Evolutionary conservation across 2,797 vertebrate genomes (phyloP).

Genomic region (Myiotriccus ornatus): DNA sequence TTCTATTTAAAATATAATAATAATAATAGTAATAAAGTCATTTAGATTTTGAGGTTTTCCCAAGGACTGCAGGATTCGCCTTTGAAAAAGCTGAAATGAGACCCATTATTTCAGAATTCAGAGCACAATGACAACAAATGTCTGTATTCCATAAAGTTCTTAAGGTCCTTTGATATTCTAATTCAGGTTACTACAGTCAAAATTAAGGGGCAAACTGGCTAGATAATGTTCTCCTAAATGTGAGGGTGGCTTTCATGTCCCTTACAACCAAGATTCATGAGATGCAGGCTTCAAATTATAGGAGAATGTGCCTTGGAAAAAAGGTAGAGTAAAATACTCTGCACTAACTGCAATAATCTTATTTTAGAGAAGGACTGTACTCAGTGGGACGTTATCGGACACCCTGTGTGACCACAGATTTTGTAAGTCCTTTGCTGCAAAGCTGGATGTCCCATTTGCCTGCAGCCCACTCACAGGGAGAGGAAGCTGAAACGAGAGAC

Average conservation of each 20-base stretch:
- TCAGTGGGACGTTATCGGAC: neutral
- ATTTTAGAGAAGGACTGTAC: neutral
- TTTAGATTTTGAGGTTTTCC: neutral
- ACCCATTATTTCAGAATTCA: neutral
- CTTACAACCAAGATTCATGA: neutral
- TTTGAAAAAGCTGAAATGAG: neutral
- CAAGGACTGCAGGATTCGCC: neutral
- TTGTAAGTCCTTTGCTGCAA: neutral
- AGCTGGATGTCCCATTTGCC: fast-evolving
- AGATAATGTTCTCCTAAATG: neutral
- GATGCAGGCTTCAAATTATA: neutral
- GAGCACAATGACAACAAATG: neutral
- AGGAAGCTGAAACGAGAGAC: neutral
- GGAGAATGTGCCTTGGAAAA: neutral
- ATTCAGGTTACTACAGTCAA: neutral
- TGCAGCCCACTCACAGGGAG: neutral
- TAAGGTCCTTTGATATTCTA: neutral
- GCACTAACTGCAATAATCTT: neutral
- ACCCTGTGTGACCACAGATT: neutral
- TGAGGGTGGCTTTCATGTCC: neutral
- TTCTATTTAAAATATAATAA: neutral
- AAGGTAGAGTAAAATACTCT: neutral
- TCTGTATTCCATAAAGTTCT: neutral
- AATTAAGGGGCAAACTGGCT: neutral
- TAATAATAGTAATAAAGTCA: neutral